These are phyloP conservation scores for Camelus bactrianus DNA, from an alignment of 2,113 vertebrate genomes.

Conservation along the genomic window DNA sequence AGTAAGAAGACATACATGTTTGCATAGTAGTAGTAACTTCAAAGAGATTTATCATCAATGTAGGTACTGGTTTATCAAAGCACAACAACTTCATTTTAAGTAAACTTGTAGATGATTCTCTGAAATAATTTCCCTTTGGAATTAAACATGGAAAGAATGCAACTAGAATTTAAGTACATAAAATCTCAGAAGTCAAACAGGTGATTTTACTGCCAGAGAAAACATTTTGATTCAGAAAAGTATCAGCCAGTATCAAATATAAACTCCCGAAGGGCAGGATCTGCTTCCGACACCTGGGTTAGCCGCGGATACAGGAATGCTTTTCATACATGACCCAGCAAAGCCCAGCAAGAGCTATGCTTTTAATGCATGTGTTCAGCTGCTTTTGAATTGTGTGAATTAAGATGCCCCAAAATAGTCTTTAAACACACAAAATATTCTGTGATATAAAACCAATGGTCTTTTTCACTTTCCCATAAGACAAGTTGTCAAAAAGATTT, in stretches of 20 bases:
- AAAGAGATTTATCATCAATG: not conserved
- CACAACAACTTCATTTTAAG: not conserved
- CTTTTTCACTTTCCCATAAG: not conserved
- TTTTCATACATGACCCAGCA: not conserved
- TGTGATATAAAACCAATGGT: not conserved
- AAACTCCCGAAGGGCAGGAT: not conserved
- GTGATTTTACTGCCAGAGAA: not conserved
- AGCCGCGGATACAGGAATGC: fast-evolving
- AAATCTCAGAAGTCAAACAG: not conserved
- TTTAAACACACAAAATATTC: not conserved
- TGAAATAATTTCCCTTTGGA: not conserved
- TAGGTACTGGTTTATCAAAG: not conserved
- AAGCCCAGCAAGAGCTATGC: not conserved
- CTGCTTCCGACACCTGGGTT: not conserved
- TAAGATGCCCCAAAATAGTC: not conserved
- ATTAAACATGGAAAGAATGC: not conserved
- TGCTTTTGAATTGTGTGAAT: not conserved
- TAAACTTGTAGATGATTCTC: not conserved
- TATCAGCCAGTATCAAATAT: not conserved
- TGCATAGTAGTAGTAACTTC: not conserved
- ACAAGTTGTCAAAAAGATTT: not conserved
- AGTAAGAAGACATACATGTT: not conserved
- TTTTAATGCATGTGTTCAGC: not conserved
- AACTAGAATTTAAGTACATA: not conserved
- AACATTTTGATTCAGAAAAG: slow-evolving; percentile 6